Percentiles rank a stretch among this genome's conserved stretches.
Conservation (phyloP, 2,797 vertebrate species). For the Cetoscarus ocellatus region DNA sequence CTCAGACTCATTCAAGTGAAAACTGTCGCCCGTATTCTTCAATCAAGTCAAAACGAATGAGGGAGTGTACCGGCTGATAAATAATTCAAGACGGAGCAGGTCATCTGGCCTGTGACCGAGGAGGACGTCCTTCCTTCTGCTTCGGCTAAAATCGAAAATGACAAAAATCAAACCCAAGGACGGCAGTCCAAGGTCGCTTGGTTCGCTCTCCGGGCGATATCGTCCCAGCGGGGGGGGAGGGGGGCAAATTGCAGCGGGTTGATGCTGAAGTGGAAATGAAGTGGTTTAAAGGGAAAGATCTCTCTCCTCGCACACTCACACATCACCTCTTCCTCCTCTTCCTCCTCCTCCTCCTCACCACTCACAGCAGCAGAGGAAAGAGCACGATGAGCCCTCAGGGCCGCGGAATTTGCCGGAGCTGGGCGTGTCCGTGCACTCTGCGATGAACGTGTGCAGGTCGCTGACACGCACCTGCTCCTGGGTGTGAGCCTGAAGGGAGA, state of each 20-base stretch:
- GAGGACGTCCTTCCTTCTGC: slow-evolving; percentile 32
- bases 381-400: slow-evolving; percentile 83
- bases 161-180: slow-evolving; percentile 54
- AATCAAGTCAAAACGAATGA: slow-evolving; percentile 22
- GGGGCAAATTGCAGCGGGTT: slow-evolving; percentile 29
- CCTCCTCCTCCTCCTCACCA: slow-evolving; percentile 67
- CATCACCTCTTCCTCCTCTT: slow-evolving; percentile 12
- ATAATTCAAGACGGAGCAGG: slow-evolving; percentile 57
- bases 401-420: slow-evolving; percentile 90
- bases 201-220: slow-evolving; percentile 43
- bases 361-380: slow-evolving; percentile 89
- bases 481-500: slow-evolving; percentile 86
- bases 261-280: slow-evolving; percentile 54
- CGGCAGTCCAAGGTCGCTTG: slow-evolving; percentile 55
- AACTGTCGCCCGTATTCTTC: slow-evolving; percentile 1
- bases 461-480: slow-evolving; percentile 76
- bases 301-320: slow-evolving; percentile 1
- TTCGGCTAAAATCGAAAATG: slow-evolving; percentile 51
- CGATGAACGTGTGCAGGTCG: slow-evolving; percentile 89
- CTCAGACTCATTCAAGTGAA: slow-evolving; percentile 31
- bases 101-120: slow-evolving; percentile 47
- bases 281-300: slow-evolving; percentile 36
- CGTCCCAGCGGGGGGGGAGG: slow-evolving; percentile 42
- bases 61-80: slow-evolving; percentile 49
- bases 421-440: slow-evolving; percentile 90